phyloP scores from a whole-genome alignment of 2,797 vertebrate genomes.

The Lacerta bilineata region DNA sequence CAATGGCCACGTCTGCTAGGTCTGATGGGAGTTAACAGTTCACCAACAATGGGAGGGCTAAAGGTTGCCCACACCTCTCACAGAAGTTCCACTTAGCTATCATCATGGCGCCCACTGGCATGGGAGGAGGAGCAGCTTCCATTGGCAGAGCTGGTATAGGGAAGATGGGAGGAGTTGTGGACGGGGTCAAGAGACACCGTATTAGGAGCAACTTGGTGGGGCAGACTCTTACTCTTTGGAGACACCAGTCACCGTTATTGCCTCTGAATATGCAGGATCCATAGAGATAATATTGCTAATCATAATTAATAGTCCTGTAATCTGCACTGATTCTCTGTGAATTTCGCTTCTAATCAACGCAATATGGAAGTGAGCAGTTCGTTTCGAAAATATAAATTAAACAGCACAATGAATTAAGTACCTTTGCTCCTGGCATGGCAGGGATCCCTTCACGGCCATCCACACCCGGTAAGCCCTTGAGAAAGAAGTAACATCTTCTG shows the following conservation, averaged over 20 bases:
- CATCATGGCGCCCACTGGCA: too few relatives aligned
- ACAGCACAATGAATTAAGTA: slow-evolving; percentile 63
- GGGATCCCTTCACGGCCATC: slow-evolving; percentile 95
- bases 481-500: neutral
- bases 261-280: neutral
- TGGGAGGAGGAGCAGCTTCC: neutral
- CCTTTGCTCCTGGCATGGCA: slow-evolving; percentile 95
- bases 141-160: neutral
- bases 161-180: neutral
- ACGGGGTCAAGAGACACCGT: neutral
- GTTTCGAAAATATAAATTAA: slow-evolving; percentile 19
- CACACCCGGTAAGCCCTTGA: slow-evolving; percentile 93
- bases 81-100: neutral
- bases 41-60: neutral
- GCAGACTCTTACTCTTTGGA: neutral
- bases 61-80: neutral
- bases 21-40: too few relatives aligned
- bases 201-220: neutral
- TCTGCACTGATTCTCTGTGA: neutral
- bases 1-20: too few relatives aligned
- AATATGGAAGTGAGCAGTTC: slow-evolving; percentile 17
- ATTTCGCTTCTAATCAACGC: neutral
- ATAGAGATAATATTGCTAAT: neutral
- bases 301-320: neutral
- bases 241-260: neutral